phyloP scores from a whole-genome alignment of 2,888 invertebrate genomes.

The Fragum fragum region DNA sequence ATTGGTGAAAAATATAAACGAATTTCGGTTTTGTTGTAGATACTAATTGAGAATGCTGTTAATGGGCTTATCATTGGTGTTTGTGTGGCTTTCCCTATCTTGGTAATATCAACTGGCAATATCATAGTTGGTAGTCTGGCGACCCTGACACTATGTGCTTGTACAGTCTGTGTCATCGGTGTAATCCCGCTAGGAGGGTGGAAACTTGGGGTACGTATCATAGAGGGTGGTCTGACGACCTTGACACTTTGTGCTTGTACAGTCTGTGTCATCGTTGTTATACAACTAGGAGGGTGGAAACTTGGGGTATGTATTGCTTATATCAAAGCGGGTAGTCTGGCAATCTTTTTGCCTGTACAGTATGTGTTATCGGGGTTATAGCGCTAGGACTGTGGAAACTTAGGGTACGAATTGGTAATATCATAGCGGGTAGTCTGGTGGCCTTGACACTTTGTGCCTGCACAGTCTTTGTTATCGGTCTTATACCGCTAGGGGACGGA shows the following conservation, averaged over 20 bases:
- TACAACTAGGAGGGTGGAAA: slow-evolving; percentile 83
- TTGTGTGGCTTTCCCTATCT: slow-evolving; percentile 78
- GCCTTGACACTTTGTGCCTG: no score
- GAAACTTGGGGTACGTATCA: slow-evolving; percentile 82
- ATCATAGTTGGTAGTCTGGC: slow-evolving; percentile 81
- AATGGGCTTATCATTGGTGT: slow-evolving; percentile 81
- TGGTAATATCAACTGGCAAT: slow-evolving; percentile 80
- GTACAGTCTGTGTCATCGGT: slow-evolving; percentile 81
- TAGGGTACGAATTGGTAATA: no score
- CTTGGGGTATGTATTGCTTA: slow-evolving; percentile 83
- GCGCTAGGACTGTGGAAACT: slow-evolving; percentile 83
- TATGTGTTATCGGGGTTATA: slow-evolving; percentile 81
- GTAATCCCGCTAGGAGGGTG: slow-evolving; percentile 83
- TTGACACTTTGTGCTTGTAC: slow-evolving; percentile 78
- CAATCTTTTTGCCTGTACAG: slow-evolving; percentile 79
- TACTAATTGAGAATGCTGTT: slow-evolving; percentile 63
- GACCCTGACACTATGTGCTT: slow-evolving; percentile 77
- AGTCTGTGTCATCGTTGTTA: slow-evolving; percentile 80
- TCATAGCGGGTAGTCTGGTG: no score
- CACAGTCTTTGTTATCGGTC: no score
- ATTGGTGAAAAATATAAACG: background rate
- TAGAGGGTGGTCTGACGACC: slow-evolving; percentile 81
- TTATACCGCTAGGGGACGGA: no score
- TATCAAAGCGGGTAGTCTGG: slow-evolving; percentile 77
- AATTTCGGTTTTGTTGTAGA: background rate